Evolutionary conservation across 2,113 vertebrate genomes (phyloP), one percentile per base, ranked within the genome.

Genomic region (Eleginops maclovinus): DNA sequence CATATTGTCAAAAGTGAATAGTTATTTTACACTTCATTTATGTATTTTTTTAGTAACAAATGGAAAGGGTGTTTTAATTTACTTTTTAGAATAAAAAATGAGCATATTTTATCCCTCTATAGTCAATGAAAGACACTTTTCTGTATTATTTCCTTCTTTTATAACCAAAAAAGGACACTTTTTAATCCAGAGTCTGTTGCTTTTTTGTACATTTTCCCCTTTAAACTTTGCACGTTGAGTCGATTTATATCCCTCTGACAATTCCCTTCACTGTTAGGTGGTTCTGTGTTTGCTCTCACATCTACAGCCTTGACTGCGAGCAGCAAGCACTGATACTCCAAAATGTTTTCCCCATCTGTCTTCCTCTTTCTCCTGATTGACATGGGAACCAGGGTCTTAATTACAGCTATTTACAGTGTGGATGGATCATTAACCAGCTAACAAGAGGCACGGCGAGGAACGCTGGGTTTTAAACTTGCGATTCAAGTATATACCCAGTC

Each of bases 351-450:
- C 76, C 65, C 61, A 75, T 81, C 54, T 22, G 76, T 69, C 66
- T 78, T 66, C 51, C 60, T 78, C 65, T 50, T 80, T 40, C 75
- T 67, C 41, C 61, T 83, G 64, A 86, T 69, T 75, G 72, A 49
- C 83, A 78, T 87, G 83, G 75, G 90, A 89, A 88, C 70, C 72
- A 69, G 36, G 58, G 61, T 67, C 79, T 72, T 83, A 49, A 81
- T 85, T 71, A 72, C 40, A 5, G 6, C 74, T 61, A 75, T 91
- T 88, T 89, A 86, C 85, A 86, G 77, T 84, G 61, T 68, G 67
- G 79, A 75, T 89, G 58, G 85, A 91, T 91, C 78, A 92, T 93
- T 92, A 92, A 94, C 89, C 74, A 62, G 61, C 72, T 61, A 63
- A 75, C 62, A 54, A 69, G 51, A 87, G 69, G 58, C 41, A 40